Conservation (phyloP, 1,140 invertebrate species). For the Lethocerus indicus region DNA sequence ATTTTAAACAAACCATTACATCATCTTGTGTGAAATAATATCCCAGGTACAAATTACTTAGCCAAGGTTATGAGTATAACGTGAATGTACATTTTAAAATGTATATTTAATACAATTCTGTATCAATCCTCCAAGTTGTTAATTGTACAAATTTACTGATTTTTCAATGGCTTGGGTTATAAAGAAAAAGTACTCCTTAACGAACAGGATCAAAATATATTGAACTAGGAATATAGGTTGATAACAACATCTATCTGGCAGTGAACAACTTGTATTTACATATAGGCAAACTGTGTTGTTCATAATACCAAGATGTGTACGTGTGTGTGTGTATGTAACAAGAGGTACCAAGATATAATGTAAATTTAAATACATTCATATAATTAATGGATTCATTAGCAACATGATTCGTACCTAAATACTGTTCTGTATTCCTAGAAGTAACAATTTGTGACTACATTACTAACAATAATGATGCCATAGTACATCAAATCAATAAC, state of each 20-base stretch:
- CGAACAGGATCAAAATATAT: constrained; percentile 3
- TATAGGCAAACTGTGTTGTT: constrained; percentile 8
- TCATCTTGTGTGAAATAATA: too few relatives aligned
- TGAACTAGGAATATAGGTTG: constrained; percentile 7
- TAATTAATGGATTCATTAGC: constrained; percentile 3
- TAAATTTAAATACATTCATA: constrained; percentile 10
- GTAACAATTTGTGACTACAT: constrained; percentile 11
- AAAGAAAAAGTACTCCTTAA: too few relatives aligned
- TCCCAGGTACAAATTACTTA: too few relatives aligned
- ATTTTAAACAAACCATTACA: too few relatives aligned
- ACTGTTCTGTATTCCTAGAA: constrained; percentile 7
- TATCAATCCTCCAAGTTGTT: too few relatives aligned
- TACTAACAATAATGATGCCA: constrained; percentile 7
- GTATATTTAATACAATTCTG: too few relatives aligned
- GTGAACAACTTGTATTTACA: constrained; percentile 9
- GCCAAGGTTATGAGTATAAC: too few relatives aligned
- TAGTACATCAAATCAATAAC: constrained; percentile 3
- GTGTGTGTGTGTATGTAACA: too few relatives aligned
- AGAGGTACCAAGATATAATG: constrained; percentile 6
- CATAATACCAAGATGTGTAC: constrained; percentile 5
- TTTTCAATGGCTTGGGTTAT: too few relatives aligned
- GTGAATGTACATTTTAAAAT: too few relatives aligned
- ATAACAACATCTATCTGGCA: constrained; percentile 8
- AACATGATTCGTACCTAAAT: constrained; percentile 10
- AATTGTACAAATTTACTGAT: too few relatives aligned